Percentiles rank a stretch among this genome's conserved stretches.
phyloP scores from a whole-genome alignment of 2,797 vertebrate species.

The Callimico goeldii region DNA sequence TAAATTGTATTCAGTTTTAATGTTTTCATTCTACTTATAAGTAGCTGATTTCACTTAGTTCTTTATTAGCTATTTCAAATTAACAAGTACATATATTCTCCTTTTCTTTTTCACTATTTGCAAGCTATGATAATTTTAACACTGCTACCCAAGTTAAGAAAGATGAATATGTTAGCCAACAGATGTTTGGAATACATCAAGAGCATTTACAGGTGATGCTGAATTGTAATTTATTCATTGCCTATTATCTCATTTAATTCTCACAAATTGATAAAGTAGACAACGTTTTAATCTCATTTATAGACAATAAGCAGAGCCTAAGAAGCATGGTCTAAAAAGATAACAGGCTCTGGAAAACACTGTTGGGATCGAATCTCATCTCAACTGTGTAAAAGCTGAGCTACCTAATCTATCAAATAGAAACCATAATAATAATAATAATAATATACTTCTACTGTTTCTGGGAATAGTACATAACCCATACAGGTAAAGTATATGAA shows the following conservation, averaged over 20 bases:
- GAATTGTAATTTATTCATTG: not conserved
- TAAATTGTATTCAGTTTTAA: not conserved
- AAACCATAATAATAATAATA: not conserved
- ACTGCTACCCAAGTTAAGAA: not conserved
- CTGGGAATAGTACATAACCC: not conserved
- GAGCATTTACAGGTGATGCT: not conserved
- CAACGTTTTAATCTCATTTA: not conserved
- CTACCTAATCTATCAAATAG: not conserved
- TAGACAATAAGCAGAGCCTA: not conserved
- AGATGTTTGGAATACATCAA: not conserved
- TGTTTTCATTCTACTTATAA: slow-evolving; percentile 11
- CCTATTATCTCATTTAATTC: not conserved
- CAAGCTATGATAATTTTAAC: not conserved
- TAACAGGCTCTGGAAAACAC: not conserved
- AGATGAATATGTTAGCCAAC: not conserved
- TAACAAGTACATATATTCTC: not conserved
- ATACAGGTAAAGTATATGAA: not conserved
- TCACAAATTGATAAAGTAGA: not conserved
- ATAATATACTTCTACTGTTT: not conserved
- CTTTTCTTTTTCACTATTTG: not conserved
- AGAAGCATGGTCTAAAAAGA: not conserved
- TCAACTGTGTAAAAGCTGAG: not conserved
- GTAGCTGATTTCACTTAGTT: slow-evolving; percentile 3
- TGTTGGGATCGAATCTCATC: not conserved
- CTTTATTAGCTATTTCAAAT: slow-evolving; percentile 10